Evolutionary conservation across 2,113 vertebrate species (phyloP).

Genomic region (Zosterops lateralis): DNA sequence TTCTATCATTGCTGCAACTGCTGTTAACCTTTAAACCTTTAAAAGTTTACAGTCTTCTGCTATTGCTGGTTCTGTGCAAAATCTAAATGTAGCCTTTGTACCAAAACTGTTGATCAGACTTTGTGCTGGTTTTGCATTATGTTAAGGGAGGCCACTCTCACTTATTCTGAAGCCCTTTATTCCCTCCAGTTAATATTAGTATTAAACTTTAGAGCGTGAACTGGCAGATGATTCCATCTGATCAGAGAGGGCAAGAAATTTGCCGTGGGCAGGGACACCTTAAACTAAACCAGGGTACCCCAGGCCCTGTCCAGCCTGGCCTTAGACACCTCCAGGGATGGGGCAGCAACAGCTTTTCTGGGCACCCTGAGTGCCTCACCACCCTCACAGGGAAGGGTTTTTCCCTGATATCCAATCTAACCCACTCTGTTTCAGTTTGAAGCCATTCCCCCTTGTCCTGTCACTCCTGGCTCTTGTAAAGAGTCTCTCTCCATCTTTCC

Average conservation of each 20-base stretch:
- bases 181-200: not conserved
- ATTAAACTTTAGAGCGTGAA: not conserved
- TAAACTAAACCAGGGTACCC: not conserved
- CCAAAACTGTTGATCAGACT: not conserved
- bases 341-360: not conserved
- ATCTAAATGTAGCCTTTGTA: conserved; percentile 5
- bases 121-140: not conserved
- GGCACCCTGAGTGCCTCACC: not conserved
- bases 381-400: not conserved
- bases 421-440: not conserved
- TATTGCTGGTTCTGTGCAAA: not conserved
- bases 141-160: not conserved
- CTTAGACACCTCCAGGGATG: not conserved
- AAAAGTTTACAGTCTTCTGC: conserved; percentile 54
- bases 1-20: conserved; percentile 1
- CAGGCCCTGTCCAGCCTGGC: rapidly evolving
- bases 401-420: not conserved
- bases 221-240: not conserved
- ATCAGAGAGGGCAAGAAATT: not conserved
- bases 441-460: not conserved
- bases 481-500: not conserved
- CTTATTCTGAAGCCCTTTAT: not conserved
- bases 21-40: conserved; percentile 50
- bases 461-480: not conserved
- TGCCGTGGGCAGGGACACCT: not conserved